phyloP scores from a whole-genome alignment of 2,797 vertebrate species.

The Gallirallus australis region DNA sequence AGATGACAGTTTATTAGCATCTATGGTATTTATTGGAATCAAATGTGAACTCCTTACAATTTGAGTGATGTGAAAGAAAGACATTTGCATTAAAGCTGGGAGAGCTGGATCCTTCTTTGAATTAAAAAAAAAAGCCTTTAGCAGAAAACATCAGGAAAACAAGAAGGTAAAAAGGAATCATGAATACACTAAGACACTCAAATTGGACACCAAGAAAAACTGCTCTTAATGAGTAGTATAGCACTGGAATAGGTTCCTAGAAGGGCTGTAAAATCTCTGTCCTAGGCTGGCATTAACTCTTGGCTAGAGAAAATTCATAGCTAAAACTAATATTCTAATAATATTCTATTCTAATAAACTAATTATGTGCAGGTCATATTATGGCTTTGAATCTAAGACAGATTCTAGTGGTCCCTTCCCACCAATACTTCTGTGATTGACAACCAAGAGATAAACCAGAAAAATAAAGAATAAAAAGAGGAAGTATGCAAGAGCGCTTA shows the following conservation, averaged over 20 bases:
- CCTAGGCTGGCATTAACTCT: background rate
- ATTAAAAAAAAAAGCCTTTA: background rate
- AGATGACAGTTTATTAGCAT: background rate
- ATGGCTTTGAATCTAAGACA: background rate
- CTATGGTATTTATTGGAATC: background rate
- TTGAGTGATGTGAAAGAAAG: background rate
- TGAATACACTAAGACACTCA: rapidly evolving
- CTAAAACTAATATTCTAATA: background rate
- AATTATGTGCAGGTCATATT: background rate
- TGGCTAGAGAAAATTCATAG: background rate
- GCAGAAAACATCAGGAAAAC: background rate
- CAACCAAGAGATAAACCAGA: background rate
- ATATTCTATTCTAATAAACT: background rate
- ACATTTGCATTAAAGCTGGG: background rate
- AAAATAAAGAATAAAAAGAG: background rate
- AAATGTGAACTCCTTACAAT: background rate
- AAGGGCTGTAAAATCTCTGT: background rate
- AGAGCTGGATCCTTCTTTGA: background rate
- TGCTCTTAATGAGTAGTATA: background rate
- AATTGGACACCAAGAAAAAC: background rate
- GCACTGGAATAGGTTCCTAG: background rate
- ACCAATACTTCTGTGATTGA: background rate
- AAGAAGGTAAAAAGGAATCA: background rate
- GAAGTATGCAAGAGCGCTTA: background rate
- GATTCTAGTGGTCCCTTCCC: background rate